Conservation (phyloP, 2,888 invertebrate genomes). For the Acrobasis suavella region DNA sequence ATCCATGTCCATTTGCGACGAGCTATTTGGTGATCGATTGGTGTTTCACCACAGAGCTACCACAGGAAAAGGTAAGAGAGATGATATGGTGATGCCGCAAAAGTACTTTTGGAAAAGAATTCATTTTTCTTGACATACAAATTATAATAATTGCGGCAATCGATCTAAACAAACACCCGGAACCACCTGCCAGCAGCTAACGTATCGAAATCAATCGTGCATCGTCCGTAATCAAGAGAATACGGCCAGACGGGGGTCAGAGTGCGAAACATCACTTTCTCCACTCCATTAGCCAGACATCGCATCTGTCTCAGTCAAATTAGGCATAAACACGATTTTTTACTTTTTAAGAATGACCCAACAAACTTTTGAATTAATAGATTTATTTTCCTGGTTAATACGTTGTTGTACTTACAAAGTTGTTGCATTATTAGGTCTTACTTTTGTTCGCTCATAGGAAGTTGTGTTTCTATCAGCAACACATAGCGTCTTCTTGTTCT, state of each 20-base stretch:
- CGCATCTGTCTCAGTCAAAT: constrained; percentile 69
- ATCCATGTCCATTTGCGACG: too few species aligned
- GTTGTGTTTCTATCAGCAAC: too few species aligned
- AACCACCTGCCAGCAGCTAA: constrained; percentile 2
- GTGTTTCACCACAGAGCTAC: too few species aligned
- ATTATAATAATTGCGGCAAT: neutral
- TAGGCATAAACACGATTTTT: constrained; percentile 64
- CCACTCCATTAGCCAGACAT: constrained; percentile 66
- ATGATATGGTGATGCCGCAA: too few species aligned
- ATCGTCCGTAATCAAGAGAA: constrained; percentile 24
- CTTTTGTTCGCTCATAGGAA: neutral
- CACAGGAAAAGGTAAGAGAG: too few species aligned
- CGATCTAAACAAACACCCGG: constrained; percentile 14
- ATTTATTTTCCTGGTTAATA: constrained; percentile 41
- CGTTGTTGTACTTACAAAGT: constrained; percentile 21
- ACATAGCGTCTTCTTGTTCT: too few species aligned
- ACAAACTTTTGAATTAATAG: constrained; percentile 35
- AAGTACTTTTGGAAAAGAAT: too few species aligned
- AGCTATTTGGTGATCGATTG: too few species aligned
- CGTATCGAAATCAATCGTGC: constrained; percentile 16
- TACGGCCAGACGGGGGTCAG: constrained; percentile 48
- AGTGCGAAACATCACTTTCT: constrained; percentile 72
- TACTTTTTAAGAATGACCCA: constrained; percentile 45
- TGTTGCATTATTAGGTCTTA: constrained; percentile 5
- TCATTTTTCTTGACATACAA: too few species aligned